Evolutionary conservation across 2,113 vertebrate genomes (phyloP).

Genomic region (Smithornis capensis): DNA sequence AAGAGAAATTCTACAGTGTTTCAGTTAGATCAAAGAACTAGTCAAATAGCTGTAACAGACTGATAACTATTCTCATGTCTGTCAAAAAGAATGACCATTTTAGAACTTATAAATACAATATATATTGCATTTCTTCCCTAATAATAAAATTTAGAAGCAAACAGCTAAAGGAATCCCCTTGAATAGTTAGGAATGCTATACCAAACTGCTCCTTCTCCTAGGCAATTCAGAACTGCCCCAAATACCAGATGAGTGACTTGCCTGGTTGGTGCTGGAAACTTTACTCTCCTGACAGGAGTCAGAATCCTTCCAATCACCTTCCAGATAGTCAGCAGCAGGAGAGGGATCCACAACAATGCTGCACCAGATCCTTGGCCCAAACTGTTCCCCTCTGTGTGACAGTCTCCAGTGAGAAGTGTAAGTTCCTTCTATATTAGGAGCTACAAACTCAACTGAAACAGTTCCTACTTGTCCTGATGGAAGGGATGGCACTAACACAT

Average conservation of each 20-base stretch:
- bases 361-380: constrained; percentile 97
- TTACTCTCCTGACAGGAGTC: constrained; percentile 13
- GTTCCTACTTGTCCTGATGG: constrained; percentile 89
- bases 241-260: constrained; percentile 52
- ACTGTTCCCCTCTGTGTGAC: constrained; percentile 92
- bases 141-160: neutral
- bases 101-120: neutral
- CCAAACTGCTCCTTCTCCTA: neutral
- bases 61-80: neutral
- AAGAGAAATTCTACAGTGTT: neutral
- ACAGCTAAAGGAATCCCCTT: neutral
- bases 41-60: neutral
- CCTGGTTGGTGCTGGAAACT: constrained; percentile 75
- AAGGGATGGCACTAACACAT: constrained; percentile 88
- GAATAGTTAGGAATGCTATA: accelerated
- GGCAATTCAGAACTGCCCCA: neutral
- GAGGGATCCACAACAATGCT: constrained; percentile 91
- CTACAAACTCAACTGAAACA: constrained; percentile 92
- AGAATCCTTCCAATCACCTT: constrained; percentile 23
- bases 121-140: neutral
- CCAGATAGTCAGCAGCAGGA: constrained; percentile 24
- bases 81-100: neutral
- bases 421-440: constrained; percentile 90
- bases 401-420: constrained; percentile 98
- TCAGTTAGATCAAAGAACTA: neutral